phyloP scores from a whole-genome alignment of 2,113 vertebrate species.

The Tenrec ecaudatus region DNA sequence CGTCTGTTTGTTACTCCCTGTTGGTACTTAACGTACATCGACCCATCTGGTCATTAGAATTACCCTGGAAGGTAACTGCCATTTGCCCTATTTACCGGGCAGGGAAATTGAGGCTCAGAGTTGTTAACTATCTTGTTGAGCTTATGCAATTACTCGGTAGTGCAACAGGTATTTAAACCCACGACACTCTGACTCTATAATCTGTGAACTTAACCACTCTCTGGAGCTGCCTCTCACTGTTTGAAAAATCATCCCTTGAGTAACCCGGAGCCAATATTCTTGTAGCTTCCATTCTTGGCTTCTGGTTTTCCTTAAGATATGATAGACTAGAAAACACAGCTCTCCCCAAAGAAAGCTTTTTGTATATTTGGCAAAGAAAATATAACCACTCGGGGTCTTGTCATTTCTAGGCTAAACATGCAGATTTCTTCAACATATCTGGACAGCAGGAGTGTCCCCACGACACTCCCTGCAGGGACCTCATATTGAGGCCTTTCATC shows the following conservation, averaged over 20 bases:
- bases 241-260: neutral
- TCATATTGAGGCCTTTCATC: neutral
- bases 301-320: neutral
- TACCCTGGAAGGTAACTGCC: neutral
- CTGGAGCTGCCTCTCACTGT: neutral
- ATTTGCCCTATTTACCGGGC: conserved; percentile 20
- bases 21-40: neutral
- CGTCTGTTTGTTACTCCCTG: neutral
- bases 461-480: neutral
- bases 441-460: neutral
- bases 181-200: neutral
- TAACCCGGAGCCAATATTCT: neutral
- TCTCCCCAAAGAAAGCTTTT: neutral
- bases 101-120: neutral
- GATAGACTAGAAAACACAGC: neutral
- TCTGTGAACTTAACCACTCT: neutral
- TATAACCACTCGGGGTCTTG: neutral
- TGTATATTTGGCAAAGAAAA: neutral
- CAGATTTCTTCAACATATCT: neutral
- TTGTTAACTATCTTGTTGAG: neutral
- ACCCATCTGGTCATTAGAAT: neutral
- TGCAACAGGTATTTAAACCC: neutral
- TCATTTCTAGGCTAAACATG: neutral
- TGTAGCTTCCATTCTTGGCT: neutral
- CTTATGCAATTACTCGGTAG: neutral